A percentile compares a stretch with the other conserved stretches of the same genome.
Evolutionary conservation across 2,113 vertebrate genomes (phyloP).

Genomic region (Pterophyllum scalare): DNA sequence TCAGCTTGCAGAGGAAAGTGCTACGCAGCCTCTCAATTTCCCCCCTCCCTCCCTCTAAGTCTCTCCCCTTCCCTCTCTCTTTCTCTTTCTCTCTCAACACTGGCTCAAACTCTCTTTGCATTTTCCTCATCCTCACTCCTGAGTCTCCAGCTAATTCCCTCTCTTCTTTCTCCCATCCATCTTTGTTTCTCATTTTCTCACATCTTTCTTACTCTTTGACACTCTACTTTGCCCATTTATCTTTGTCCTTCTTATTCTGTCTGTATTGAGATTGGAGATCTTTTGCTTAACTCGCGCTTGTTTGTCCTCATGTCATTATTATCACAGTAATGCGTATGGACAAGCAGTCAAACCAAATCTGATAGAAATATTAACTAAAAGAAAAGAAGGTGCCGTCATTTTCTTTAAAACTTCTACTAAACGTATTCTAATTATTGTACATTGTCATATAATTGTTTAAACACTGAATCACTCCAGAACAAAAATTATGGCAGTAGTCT

Average conservation of each 20-base stretch:
- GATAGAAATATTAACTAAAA: background rate
- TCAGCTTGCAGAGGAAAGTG: constrained; percentile 80
- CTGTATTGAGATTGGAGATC: background rate
- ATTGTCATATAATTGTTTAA: background rate
- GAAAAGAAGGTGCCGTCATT: background rate
- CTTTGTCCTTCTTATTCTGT: constrained; percentile 23
- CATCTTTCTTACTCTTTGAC: constrained; percentile 32
- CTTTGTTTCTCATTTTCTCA: constrained; percentile 51
- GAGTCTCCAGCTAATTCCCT: constrained; percentile 39
- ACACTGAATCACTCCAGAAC: background rate
- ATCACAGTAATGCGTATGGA: constrained; percentile 5
- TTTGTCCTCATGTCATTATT: constrained; percentile 2
- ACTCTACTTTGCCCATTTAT: constrained; percentile 20
- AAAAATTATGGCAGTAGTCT: background rate
- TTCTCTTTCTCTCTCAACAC: constrained; percentile 23
- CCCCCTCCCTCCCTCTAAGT: constrained; percentile 31
- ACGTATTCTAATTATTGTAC: background rate
- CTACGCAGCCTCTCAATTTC: constrained; percentile 76
- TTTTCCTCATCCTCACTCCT: constrained; percentile 7
- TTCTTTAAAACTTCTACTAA: background rate
- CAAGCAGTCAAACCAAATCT: background rate
- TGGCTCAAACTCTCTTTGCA: constrained; percentile 2
- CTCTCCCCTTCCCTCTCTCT: constrained; percentile 31
- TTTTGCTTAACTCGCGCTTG: background rate
- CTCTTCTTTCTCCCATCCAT: constrained; percentile 28